These are phyloP conservation scores for Oriolus oriolus DNA, from an alignment of 2,113 vertebrate genomes.

Conservation along the genomic window DNA sequence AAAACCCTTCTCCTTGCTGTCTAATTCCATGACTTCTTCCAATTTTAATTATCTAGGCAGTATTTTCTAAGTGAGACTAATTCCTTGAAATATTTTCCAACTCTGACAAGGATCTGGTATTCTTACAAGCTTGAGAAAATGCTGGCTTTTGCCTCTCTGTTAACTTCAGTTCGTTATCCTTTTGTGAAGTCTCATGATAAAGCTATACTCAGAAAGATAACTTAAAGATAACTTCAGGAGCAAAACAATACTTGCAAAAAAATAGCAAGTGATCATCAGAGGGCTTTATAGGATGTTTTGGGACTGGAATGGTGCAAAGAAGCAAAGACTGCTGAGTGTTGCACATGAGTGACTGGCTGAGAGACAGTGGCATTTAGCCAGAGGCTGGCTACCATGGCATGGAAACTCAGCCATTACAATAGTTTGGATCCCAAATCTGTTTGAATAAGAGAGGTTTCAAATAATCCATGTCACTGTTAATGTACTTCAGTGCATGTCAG, in stretches of 20 bases:
- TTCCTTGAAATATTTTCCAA: background rate
- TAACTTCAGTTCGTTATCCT: background rate
- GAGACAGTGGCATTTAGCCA: background rate
- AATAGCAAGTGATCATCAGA: background rate
- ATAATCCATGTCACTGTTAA: constrained; percentile 32
- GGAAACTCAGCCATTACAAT: background rate
- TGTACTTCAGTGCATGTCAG: constrained; percentile 35
- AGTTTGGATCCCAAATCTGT: background rate
- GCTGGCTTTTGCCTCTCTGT: background rate
- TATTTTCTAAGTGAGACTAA: background rate
- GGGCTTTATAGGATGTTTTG: background rate
- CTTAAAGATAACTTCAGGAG: background rate
- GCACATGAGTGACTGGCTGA: constrained; percentile 15
- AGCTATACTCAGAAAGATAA: background rate
- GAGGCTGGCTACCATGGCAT: background rate
- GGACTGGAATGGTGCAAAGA: background rate
- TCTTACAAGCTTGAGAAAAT: background rate
- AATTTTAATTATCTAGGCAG: constrained; percentile 1
- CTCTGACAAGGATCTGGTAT: background rate
- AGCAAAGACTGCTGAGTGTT: background rate
- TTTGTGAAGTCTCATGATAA: background rate
- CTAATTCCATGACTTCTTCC: background rate
- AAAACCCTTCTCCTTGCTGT: background rate
- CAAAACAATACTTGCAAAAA: background rate
- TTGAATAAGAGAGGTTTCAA: constrained; percentile 32